These are phyloP conservation scores for Molorchus minor DNA, from an alignment of 2,888 invertebrate genomes.

Conservation along the genomic window DNA sequence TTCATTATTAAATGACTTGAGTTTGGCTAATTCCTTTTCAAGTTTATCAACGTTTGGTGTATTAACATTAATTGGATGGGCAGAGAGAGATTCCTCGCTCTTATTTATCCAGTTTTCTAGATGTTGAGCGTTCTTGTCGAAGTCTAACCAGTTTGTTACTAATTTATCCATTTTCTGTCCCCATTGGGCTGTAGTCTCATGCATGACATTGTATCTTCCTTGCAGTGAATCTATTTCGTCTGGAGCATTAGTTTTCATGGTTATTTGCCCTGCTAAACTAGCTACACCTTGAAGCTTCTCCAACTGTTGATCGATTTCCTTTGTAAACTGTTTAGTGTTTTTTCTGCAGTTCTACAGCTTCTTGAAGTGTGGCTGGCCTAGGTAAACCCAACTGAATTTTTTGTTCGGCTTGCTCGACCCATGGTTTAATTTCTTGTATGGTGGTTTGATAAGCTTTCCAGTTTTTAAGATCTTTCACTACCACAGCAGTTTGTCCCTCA, in stretches of 20 bases:
- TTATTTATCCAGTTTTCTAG: conserved; percentile 80
- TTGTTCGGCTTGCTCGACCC: conserved; percentile 89
- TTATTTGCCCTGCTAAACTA: conserved; percentile 77
- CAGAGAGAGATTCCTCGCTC: conserved; percentile 70
- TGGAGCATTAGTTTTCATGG: conserved; percentile 78
- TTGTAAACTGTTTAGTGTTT: conserved; percentile 77
- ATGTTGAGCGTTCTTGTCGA: conserved; percentile 79
- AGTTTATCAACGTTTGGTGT: conserved; percentile 79
- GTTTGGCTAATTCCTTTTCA: conserved; percentile 77
- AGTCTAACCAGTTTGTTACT: conserved; percentile 81
- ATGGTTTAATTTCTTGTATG: conserved; percentile 83
- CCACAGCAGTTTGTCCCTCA: conserved; percentile 78
- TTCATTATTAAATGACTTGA: conserved; percentile 85
- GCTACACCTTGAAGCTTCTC: conserved; percentile 79
- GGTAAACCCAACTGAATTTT: conserved; percentile 75
- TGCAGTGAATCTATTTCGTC: conserved; percentile 87
- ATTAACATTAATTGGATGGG: conserved; percentile 70
- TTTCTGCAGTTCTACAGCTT: conserved; percentile 81
- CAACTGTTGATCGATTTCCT: conserved; percentile 80
- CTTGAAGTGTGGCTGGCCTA: conserved; percentile 80
- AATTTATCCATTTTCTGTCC: conserved; percentile 81
- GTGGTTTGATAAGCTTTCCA: conserved; percentile 87
- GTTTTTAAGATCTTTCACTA: conserved; percentile 80
- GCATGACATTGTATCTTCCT: conserved; percentile 85
- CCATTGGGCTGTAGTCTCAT: conserved; percentile 81